These are phyloP conservation scores for Amphiprion clarkii DNA, from an alignment of 2,797 vertebrate species.

Conservation along the genomic window DNA sequence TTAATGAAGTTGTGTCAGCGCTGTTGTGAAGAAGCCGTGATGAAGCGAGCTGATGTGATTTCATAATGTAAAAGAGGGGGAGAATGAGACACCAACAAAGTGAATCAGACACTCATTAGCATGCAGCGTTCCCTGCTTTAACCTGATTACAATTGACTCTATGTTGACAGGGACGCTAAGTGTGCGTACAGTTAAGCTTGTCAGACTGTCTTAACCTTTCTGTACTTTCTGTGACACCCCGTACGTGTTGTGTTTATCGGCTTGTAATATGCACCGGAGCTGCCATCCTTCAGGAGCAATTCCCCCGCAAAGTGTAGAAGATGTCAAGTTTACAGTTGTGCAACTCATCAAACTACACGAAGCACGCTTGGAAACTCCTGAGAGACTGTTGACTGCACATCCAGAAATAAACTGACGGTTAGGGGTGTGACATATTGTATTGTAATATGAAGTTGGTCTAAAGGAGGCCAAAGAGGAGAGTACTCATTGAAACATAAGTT, in stretches of 20 bases:
- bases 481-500: no score
- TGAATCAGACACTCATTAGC: constrained; percentile 1
- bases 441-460: no score
- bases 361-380: no score
- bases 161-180: not conserved
- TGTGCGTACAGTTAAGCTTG: constrained; percentile 14
- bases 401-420: not conserved
- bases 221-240: not conserved
- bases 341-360: no score
- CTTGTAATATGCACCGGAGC: not conserved
- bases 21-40: not conserved
- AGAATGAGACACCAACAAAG: not conserved
- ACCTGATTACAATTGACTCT: constrained; percentile 2
- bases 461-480: no score
- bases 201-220: constrained; percentile 13
- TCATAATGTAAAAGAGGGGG: not conserved
- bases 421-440: no score
- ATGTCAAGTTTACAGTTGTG: not conserved
- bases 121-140: not conserved
- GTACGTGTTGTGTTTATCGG: constrained; percentile 9
- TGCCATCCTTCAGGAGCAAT: not conserved
- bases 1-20: not conserved
- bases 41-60: not conserved
- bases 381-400: not conserved
- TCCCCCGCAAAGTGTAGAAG: not conserved